A percentile compares a stretch with the other conserved stretches of the same genome.
Conservation (phyloP, 35 echinoderm and acorn worm species). For the Apostichopus californicus region DNA sequence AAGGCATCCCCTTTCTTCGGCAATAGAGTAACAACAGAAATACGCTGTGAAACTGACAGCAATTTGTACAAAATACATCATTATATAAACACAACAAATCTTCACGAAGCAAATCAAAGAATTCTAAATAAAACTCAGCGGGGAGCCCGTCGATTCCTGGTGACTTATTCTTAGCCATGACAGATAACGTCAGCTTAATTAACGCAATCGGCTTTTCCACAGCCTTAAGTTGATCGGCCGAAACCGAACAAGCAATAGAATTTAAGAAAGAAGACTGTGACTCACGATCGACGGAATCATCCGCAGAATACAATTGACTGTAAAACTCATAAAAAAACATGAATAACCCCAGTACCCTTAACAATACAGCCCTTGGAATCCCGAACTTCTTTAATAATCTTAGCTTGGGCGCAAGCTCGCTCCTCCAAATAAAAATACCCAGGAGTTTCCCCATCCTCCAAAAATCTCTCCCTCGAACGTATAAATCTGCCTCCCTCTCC, state of each 20-base stretch:
- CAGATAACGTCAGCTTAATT: conserved; percentile 17
- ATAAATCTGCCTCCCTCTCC: conserved; percentile 48
- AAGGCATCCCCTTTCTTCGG: background rate
- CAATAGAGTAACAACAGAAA: conserved; percentile 38
- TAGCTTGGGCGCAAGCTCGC: conserved; percentile 3
- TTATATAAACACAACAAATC: too few relatives aligned
- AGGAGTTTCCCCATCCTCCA: conserved; percentile 56
- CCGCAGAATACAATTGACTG: conserved; percentile 18
- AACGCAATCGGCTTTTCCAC: conserved; percentile 27
- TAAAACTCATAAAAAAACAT: conserved; percentile 57
- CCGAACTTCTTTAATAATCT: conserved; percentile 31
- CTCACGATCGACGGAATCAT: conserved; percentile 1
- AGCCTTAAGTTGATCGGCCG: background rate
- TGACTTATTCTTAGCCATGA: conserved; percentile 38
- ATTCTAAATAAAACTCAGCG: background rate
- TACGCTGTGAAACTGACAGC: background rate
- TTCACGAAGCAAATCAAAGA: too few relatives aligned
- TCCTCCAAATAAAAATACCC: conserved; percentile 49
- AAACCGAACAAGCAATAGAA: background rate
- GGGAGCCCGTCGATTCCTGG: conserved; percentile 66
- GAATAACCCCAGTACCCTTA: too few relatives aligned
- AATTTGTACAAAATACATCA: too few relatives aligned
- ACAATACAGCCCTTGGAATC: conserved; percentile 31
- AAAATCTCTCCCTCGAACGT: conserved; percentile 27
- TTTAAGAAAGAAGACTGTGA: conserved; percentile 28